Evolutionary conservation across 2,888 invertebrate species (phyloP).

Genomic region (Drosophila mimica): DNA sequence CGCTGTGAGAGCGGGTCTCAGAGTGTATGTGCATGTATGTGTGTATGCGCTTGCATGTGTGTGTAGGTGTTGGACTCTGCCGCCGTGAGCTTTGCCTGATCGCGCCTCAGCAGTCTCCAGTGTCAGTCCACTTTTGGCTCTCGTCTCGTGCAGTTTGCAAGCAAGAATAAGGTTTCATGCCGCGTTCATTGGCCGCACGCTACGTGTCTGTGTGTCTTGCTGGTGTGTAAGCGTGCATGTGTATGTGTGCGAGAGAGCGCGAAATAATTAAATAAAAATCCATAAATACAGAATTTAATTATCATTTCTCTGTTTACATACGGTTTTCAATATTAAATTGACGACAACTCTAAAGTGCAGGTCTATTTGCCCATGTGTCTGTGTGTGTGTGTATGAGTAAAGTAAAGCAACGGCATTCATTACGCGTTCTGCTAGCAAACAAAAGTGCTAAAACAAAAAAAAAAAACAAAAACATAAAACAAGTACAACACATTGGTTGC

Average conservation of each 20-base stretch:
- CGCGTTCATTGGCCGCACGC: constrained; percentile 64
- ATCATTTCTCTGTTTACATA: constrained; percentile 40
- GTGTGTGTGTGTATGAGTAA: constrained; percentile 24
- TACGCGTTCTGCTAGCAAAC: constrained; percentile 54
- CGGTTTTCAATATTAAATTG: constrained; percentile 46
- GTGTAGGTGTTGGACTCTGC: constrained; percentile 60
- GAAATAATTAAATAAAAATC: constrained; percentile 54
- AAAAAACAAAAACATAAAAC: constrained; percentile 28
- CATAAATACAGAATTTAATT: constrained; percentile 39
- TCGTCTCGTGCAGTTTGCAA: constrained; percentile 67
- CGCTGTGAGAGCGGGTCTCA: constrained; percentile 40
- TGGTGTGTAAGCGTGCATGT: constrained; percentile 40
- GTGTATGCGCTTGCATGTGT: constrained; percentile 9
- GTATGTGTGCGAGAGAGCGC: constrained; percentile 20
- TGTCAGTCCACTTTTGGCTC: constrained; percentile 73
- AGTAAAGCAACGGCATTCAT: constrained; percentile 48
- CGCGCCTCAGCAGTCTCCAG: constrained; percentile 54
- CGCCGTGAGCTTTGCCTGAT: constrained; percentile 75
- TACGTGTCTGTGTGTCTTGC: constrained; percentile 55
- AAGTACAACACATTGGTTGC: constrained; percentile 32
- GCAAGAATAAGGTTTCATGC: constrained; percentile 39
- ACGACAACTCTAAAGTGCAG: constrained; percentile 33
- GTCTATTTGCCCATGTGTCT: constrained; percentile 8
- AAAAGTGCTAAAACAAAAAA: constrained; percentile 46
- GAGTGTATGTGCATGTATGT: constrained; percentile 4